Evolutionary conservation across 2,113 vertebrate species (phyloP).

Genomic region (Sarotherodon lohbergeri): DNA sequence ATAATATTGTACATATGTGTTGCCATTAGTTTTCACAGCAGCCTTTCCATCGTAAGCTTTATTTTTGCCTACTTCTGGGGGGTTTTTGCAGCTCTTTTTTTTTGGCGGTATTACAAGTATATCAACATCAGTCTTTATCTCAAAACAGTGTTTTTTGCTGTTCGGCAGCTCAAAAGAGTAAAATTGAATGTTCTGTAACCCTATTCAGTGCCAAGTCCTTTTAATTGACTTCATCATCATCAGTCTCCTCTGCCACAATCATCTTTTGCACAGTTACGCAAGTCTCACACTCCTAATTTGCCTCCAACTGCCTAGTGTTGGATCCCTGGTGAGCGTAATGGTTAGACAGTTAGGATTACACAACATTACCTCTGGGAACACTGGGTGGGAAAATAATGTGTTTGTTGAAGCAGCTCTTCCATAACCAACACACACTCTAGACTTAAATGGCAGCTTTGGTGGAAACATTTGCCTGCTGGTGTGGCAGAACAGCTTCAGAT

Average conservation of each 20-base stretch:
- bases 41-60: no score
- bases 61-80: no score
- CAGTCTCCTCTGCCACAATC: not conserved
- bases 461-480: not conserved
- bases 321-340: not conserved
- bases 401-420: not conserved
- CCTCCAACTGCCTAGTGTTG: not conserved
- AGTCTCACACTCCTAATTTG: not conserved
- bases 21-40: no score
- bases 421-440: not conserved
- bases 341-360: not conserved
- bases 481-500: not conserved
- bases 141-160: rapidly evolving
- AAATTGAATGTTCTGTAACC: not conserved
- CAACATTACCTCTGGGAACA: not conserved
- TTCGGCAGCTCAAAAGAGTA: not conserved
- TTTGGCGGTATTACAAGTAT: not conserved
- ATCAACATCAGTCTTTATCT: not conserved
- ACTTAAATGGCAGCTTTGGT: not conserved
- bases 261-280: not conserved
- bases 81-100: no score
- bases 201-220: not conserved
- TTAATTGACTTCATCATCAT: not conserved
- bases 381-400: not conserved
- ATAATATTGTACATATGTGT: no score